Conservation (phyloP, 2,113 vertebrate genomes). For the Myrmecobius fasciatus region DNA sequence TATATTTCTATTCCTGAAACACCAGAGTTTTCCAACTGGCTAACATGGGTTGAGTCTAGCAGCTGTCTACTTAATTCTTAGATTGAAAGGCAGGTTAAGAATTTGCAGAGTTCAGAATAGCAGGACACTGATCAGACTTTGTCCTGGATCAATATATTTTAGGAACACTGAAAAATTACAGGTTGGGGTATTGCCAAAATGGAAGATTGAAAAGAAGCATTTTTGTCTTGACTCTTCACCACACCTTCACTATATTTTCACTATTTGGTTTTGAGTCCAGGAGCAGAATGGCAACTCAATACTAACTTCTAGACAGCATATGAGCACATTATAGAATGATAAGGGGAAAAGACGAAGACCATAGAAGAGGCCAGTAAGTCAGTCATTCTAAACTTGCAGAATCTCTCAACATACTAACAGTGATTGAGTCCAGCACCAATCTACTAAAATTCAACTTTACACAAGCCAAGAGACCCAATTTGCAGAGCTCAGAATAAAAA, state of each 20-base stretch:
- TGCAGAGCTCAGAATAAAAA: not conserved
- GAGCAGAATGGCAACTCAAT: not conserved
- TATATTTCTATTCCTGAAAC: too few relatives aligned
- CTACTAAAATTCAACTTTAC: not conserved
- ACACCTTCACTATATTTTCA: not conserved
- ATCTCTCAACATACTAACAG: not conserved
- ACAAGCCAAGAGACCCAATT: not conserved
- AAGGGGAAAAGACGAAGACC: not conserved
- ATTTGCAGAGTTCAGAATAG: too few relatives aligned
- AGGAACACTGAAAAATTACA: not conserved
- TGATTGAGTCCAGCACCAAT: not conserved
- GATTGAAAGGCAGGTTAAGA: too few relatives aligned
- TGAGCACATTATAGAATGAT: not conserved
- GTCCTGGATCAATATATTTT: too few relatives aligned
- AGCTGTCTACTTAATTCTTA: too few relatives aligned
- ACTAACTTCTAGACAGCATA: not conserved
- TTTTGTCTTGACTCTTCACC: not conserved
- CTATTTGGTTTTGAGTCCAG: not conserved
- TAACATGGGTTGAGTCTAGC: too few relatives aligned
- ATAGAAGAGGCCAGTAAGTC: not conserved
- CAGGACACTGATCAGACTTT: too few relatives aligned
- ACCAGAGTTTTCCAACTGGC: too few relatives aligned
- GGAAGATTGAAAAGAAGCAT: not conserved
- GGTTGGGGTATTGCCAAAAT: not conserved
- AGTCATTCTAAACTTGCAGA: not conserved